These are phyloP conservation scores for Bergia sp. DNA, from an alignment of 92 coral and sea anemone species.

Conservation along the genomic window DNA sequence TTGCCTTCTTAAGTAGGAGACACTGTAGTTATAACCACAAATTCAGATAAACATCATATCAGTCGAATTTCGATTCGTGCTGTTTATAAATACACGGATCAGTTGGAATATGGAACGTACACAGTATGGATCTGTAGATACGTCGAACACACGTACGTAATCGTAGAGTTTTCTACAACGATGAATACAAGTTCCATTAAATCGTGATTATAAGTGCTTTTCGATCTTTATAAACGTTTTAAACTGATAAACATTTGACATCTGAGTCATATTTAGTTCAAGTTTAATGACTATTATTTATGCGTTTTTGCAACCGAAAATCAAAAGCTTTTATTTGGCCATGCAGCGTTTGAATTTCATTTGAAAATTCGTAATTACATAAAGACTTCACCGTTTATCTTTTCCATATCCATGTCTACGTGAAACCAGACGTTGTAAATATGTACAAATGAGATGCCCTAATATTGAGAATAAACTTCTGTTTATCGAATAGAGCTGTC, in stretches of 20 bases:
- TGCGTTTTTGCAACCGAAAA: neutral
- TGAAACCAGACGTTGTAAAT: slow-evolving; percentile 21
- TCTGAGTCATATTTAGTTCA: neutral
- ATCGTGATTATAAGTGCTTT: neutral
- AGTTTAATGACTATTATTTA: too few relatives aligned
- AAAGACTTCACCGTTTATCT: neutral
- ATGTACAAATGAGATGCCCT: slow-evolving; percentile 11
- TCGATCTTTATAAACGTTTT: neutral
- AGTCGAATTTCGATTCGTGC: too few relatives aligned
- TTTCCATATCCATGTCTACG: neutral
- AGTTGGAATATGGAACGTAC: too few relatives aligned
- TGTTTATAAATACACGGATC: too few relatives aligned
- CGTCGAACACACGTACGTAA: too few relatives aligned
- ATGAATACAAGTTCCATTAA: too few relatives aligned
- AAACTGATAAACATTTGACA: neutral
- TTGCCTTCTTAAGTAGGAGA: too few relatives aligned
- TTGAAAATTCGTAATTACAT: neutral
- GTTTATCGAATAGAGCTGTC: slow-evolving; percentile 21
- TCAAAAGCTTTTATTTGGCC: neutral
- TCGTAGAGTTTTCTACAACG: neutral
- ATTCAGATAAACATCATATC: too few relatives aligned
- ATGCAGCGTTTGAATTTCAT: neutral
- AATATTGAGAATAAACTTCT: slow-evolving; percentile 2
- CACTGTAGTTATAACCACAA: too few relatives aligned
- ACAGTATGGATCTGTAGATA: too few relatives aligned